phyloP scores from a whole-genome alignment of 2,113 vertebrate genomes.

The Phyllostomus discolor region DNA sequence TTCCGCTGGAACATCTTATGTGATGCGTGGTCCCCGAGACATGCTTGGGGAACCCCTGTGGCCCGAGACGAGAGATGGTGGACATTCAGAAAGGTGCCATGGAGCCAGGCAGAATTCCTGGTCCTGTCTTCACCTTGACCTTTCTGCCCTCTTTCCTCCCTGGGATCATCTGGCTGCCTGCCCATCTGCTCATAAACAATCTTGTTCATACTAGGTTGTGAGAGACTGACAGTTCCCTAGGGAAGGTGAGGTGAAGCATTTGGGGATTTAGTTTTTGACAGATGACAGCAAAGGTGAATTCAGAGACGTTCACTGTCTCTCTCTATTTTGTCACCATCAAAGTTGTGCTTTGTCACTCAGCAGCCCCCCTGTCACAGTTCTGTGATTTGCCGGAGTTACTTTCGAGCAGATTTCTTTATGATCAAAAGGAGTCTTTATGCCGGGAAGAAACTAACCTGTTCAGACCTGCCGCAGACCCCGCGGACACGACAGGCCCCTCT shows the following conservation, averaged over 20 bases:
- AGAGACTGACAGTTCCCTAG: background rate
- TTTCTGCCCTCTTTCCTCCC: background rate
- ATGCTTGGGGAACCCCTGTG: background rate
- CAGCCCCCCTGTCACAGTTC: background rate
- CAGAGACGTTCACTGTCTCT: background rate
- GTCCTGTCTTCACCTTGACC: background rate
- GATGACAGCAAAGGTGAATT: background rate
- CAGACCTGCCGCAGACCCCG: background rate
- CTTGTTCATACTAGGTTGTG: background rate
- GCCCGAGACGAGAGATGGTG: background rate
- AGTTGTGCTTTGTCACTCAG: background rate
- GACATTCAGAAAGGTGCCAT: background rate
- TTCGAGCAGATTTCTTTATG: background rate
- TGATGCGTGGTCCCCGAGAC: too few relatives aligned
- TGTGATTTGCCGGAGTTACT: background rate
- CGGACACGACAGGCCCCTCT: background rate
- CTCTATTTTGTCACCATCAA: background rate
- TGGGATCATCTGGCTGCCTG: background rate
- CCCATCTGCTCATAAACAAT: background rate
- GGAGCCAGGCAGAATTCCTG: background rate
- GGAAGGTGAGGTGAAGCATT: background rate
- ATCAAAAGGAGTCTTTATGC: slow-evolving; percentile 21
- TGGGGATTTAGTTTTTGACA: background rate
- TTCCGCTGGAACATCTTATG: background rate
- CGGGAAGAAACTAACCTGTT: background rate